Evolutionary conservation across 2,797 vertebrate genomes (phyloP).

Genomic region (Urocyon cinereoargenteus): DNA sequence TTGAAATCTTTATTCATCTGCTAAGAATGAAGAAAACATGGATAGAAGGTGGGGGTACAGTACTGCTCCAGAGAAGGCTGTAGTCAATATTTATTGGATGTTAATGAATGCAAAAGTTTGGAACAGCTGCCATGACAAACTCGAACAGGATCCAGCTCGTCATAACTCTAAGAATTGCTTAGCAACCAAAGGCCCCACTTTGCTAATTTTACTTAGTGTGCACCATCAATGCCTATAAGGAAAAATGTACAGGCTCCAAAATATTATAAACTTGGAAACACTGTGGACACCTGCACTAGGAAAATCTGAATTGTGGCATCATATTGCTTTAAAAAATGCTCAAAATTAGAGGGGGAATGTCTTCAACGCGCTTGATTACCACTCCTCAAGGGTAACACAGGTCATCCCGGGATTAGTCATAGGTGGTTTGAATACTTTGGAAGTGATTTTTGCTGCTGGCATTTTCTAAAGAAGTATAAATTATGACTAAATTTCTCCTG

Average conservation of each 20-base stretch:
- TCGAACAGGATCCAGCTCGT: not conserved
- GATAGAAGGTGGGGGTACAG: not conserved
- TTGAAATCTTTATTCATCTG: not conserved
- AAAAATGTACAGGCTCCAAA: slow-evolving; percentile 34
- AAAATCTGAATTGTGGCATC: slow-evolving; percentile 39
- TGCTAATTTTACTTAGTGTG: not conserved
- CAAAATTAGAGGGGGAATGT: slow-evolving; percentile 5
- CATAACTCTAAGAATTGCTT: not conserved
- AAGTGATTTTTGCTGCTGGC: slow-evolving; percentile 79
- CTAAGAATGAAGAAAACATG: slow-evolving; percentile 18
- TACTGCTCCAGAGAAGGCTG: not conserved
- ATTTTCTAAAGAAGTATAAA: slow-evolving; percentile 79
- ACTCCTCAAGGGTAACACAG: slow-evolving; percentile 18
- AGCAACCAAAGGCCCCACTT: not conserved
- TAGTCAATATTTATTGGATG: not conserved
- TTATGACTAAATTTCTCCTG: slow-evolving; percentile 74
- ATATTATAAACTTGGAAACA: slow-evolving; percentile 37
- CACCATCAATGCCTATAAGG: not conserved
- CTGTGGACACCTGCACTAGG: slow-evolving; percentile 52
- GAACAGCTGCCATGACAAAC: not conserved
- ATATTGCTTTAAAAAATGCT: slow-evolving; percentile 27
- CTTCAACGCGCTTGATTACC: not conserved
- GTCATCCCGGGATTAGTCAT: slow-evolving; percentile 61
- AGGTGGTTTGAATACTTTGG: slow-evolving; percentile 44
- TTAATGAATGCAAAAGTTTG: not conserved